These are phyloP conservation scores for Corbicula japonica DNA, from an alignment of 2,888 invertebrate genomes.

Conservation along the genomic window DNA sequence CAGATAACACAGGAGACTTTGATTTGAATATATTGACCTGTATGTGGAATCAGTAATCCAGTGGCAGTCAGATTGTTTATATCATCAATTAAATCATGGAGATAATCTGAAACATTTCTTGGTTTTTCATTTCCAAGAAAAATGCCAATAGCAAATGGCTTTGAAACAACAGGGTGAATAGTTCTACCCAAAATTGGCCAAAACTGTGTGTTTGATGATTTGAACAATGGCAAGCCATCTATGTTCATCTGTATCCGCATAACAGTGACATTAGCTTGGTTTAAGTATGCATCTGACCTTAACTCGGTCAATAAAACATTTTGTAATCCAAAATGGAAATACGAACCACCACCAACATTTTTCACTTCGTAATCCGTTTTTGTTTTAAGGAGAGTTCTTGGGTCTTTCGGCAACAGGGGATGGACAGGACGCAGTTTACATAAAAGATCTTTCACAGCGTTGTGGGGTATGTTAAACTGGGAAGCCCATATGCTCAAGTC, in stretches of 20 bases:
- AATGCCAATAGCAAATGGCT: constrained; percentile 35
- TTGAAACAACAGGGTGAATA: constrained; percentile 14
- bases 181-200: constrained; percentile 31
- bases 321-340: constrained; percentile 22
- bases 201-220: constrained; percentile 6
- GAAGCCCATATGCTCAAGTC: constrained; percentile 21
- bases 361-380: constrained; percentile 5
- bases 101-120: constrained; percentile 8
- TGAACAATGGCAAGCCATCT: constrained; percentile 14
- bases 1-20: constrained; percentile 39
- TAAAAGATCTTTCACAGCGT: constrained; percentile 24
- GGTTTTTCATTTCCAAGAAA: constrained; percentile 30
- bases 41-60: constrained; percentile 20
- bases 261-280: no score
- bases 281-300: neutral
- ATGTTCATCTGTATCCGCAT: constrained; percentile 20
- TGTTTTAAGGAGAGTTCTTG: no score
- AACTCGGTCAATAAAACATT: constrained; percentile 11
- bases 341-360: constrained; percentile 21
- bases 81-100: constrained; percentile 24
- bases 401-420: constrained; percentile 21
- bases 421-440: constrained; percentile 18
- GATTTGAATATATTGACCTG: constrained; percentile 15
- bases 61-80: neutral
- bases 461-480: constrained; percentile 28